Conservation (phyloP, 2,888 invertebrate species). For the Lithophane socia region DNA sequence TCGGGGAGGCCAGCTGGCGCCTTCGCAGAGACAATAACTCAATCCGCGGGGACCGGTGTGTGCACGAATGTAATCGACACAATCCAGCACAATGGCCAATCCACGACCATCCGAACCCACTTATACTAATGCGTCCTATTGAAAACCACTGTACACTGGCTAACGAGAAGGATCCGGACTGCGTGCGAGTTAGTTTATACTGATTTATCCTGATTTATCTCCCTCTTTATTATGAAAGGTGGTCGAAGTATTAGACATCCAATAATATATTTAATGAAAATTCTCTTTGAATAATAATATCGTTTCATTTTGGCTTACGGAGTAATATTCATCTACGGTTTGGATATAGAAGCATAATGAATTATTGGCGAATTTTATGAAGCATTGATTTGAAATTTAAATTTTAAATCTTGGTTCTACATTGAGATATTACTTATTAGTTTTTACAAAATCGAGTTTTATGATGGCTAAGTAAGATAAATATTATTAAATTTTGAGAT, state of each 20-base stretch:
- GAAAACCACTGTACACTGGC: constrained; percentile 75
- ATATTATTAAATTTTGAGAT: constrained; percentile 22
- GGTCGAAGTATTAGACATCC: constrained; percentile 27
- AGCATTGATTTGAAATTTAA: constrained; percentile 50
- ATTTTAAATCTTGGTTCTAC: constrained; percentile 33
- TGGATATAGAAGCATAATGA: constrained; percentile 53
- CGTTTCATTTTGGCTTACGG: constrained; percentile 52
- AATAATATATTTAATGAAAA: constrained; percentile 55
- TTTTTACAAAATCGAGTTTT: constrained; percentile 22
- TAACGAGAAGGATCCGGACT: constrained; percentile 77
- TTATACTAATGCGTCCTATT: constrained; percentile 83
- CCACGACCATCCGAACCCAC: constrained; percentile 76
- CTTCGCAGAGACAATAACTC: constrained; percentile 81
- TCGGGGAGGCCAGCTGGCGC: constrained; percentile 61
- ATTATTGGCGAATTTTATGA: constrained; percentile 49
- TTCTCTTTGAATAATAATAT: constrained; percentile 55
- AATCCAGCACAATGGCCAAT: constrained; percentile 79
- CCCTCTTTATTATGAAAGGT: constrained; percentile 40
- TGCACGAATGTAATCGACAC: constrained; percentile 78
- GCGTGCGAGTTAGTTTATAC: constrained; percentile 63
- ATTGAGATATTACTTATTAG: constrained; percentile 35
- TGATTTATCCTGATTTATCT: constrained; percentile 32
- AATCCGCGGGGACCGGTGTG: constrained; percentile 73
- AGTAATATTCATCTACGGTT: constrained; percentile 50
- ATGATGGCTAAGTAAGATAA: constrained; percentile 1